These are phyloP conservation scores for Drosophila kurseongensis DNA, from an alignment of 1,140 invertebrate genomes.

Conservation along the genomic window DNA sequence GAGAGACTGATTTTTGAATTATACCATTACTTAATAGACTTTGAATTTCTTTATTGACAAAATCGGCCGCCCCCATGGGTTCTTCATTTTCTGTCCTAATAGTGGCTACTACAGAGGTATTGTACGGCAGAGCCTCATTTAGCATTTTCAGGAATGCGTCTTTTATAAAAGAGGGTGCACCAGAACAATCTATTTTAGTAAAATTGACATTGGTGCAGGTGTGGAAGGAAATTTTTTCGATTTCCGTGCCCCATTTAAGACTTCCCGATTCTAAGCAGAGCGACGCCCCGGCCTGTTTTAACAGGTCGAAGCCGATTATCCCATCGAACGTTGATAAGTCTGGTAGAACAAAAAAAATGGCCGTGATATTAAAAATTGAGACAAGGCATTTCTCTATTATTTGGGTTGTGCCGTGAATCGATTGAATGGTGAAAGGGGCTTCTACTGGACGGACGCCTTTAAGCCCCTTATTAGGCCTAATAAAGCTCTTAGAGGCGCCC, in stretches of 20 bases:
- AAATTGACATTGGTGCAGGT: constrained; percentile 15
- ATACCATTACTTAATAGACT: not conserved
- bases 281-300: not conserved
- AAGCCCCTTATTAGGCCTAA: not conserved
- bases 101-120: too few species aligned
- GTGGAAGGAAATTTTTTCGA: constrained; percentile 9
- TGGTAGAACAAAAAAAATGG: not conserved
- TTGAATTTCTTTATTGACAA: constrained; percentile 7
- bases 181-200: constrained; percentile 6
- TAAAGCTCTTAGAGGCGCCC: constrained; percentile 1
- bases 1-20: constrained; percentile 2
- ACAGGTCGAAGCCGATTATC: not conserved
- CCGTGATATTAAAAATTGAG: constrained; percentile 1
- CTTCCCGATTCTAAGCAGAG: not conserved
- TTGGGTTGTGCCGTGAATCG: not conserved
- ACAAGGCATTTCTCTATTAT: constrained; percentile 5
- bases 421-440: not conserved
- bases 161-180: constrained; percentile 1
- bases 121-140: too few species aligned
- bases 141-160: not conserved
- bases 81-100: too few species aligned
- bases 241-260: constrained; percentile 6
- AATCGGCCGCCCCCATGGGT: constrained; percentile 4
- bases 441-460: not conserved
- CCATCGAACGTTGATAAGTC: not conserved